Conservation (phyloP, 2,113 vertebrate species). For the Narcine bancroftii region DNA sequence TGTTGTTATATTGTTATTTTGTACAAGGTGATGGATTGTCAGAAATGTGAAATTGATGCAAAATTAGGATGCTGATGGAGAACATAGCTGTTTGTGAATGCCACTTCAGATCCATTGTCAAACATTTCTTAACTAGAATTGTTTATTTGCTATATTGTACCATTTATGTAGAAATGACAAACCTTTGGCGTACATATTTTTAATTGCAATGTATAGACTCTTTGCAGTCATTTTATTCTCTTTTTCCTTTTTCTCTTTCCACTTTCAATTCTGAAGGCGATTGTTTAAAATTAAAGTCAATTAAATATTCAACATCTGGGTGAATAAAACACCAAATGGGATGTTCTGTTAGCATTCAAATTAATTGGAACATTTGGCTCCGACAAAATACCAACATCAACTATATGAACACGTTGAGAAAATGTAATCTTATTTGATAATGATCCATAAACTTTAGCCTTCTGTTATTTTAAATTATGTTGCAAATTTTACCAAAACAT, state of each 20-base stretch:
- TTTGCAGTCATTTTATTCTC: slow-evolving; percentile 5
- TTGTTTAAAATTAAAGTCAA: background rate
- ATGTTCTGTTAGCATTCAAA: background rate
- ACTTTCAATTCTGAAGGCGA: background rate
- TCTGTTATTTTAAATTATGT: background rate
- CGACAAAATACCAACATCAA: background rate
- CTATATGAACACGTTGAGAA: background rate
- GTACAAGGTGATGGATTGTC: background rate
- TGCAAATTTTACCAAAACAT: background rate
- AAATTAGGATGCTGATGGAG: background rate
- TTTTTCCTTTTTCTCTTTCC: slow-evolving; percentile 8
- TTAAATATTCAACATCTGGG: slow-evolving; percentile 4
- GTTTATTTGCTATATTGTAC: background rate
- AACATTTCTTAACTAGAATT: slow-evolving; percentile 10
- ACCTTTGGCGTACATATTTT: background rate
- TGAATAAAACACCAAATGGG: slow-evolving; percentile 7
- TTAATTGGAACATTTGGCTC: background rate
- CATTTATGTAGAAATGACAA: background rate
- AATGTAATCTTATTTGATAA: background rate
- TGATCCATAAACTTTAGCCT: no score
- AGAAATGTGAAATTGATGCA: background rate
- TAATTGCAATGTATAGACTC: background rate
- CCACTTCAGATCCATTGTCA: background rate
- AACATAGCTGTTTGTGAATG: background rate
- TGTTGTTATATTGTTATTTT: background rate